These are phyloP conservation scores for Chrysolina americana DNA, from an alignment of 2,888 invertebrate species.

Conservation along the genomic window DNA sequence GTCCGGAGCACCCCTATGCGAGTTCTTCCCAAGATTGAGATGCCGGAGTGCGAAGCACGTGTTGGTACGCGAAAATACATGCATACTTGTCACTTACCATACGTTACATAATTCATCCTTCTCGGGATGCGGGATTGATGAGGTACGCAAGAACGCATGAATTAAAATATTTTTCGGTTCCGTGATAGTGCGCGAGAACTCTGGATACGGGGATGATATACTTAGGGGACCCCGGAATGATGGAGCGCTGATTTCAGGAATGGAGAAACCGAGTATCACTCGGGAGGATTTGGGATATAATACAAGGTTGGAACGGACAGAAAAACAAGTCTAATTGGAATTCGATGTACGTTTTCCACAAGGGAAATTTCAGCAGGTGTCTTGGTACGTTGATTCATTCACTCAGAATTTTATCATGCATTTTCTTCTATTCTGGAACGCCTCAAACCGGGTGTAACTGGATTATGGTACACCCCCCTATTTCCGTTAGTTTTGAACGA, in stretches of 20 bases:
- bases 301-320: neutral
- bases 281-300: neutral
- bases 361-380: neutral
- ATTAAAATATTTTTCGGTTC: conserved; percentile 5
- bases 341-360: neutral
- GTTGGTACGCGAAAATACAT: conserved; percentile 33
- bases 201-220: neutral
- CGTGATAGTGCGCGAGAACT: neutral
- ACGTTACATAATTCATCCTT: conserved; percentile 34
- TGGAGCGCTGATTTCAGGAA: neutral
- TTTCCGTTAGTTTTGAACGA: too few species aligned
- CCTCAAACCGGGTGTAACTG: too few species aligned
- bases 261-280: conserved; percentile 10
- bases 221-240: neutral
- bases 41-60: conserved; percentile 32
- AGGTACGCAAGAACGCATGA: conserved; percentile 25
- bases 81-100: conserved; percentile 42
- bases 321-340: conserved; percentile 5
- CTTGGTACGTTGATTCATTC: too few species aligned
- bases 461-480: too few species aligned
- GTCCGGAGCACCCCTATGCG: neutral
- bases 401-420: too few species aligned
- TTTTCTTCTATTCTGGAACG: too few species aligned
- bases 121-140: conserved; percentile 37
- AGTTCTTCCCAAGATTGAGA: conserved; percentile 35